Evolutionary conservation across 1,140 invertebrate species (phyloP).

Genomic region (Microplitis mediator): DNA sequence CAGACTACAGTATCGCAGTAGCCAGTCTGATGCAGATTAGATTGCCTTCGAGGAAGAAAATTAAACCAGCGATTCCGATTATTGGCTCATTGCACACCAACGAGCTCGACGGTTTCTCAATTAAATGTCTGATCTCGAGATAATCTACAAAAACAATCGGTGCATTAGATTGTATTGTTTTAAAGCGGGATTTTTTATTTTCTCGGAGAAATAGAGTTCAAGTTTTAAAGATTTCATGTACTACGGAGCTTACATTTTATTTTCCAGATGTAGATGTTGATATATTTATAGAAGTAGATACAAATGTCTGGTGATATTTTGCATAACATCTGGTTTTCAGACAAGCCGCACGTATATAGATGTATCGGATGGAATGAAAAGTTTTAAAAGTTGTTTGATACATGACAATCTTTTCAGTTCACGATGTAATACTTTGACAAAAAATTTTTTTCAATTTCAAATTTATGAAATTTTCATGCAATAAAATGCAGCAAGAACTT

Average conservation of each 20-base stretch:
- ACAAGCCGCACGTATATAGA: neutral
- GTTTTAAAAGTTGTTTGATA: neutral
- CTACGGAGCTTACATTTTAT: too few relatives aligned
- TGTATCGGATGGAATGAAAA: neutral
- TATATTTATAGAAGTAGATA: neutral
- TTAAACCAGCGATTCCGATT: conserved; percentile 13
- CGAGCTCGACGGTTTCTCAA: too few relatives aligned
- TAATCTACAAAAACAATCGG: too few relatives aligned
- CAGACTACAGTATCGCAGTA: conserved; percentile 35
- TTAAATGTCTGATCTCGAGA: too few relatives aligned
- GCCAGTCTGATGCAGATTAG: conserved; percentile 48
- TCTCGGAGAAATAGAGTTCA: conserved; percentile 26
- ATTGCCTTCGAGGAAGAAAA: conserved; percentile 38
- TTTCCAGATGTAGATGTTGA: neutral
- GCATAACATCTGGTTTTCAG: conserved; percentile 10
- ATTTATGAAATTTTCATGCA: too few relatives aligned
- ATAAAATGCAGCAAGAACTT: too few relatives aligned
- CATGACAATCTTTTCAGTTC: too few relatives aligned
- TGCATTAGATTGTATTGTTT: neutral
- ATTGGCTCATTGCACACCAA: neutral
- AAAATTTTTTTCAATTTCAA: too few relatives aligned
- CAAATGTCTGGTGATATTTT: neutral
- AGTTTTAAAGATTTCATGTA: neutral
- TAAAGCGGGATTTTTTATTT: neutral
- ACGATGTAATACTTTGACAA: too few relatives aligned